A percentile compares a stretch with the other conserved stretches of the same genome.
These are phyloP conservation scores for Sphyrna mokarran DNA, from an alignment of 2,113 vertebrate genomes.

Conservation along the genomic window DNA sequence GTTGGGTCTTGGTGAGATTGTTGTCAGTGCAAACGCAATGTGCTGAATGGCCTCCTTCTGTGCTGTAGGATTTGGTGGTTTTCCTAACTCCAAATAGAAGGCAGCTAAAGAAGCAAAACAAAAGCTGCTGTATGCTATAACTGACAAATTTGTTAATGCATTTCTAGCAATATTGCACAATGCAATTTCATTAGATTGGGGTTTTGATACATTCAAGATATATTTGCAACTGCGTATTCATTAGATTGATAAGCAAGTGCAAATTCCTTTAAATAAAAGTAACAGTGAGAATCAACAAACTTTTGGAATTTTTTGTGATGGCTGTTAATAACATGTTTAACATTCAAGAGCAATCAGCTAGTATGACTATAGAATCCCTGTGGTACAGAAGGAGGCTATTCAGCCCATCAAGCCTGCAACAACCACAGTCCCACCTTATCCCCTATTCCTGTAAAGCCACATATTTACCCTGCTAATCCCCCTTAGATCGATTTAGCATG, in stretches of 20 bases:
- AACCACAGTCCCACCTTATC: no score
- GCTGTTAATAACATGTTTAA: not conserved
- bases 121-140: not conserved
- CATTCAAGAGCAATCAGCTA: not conserved
- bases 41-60: no score
- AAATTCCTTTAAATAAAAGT: not conserved
- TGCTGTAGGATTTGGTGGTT: no score
- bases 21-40: no score
- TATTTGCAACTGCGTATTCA: not conserved
- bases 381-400: no score
- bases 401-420: no score
- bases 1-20: no score
- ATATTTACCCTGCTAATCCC: no score
- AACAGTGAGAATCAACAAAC: not conserved
- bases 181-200: not conserved
- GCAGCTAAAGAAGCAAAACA: not conserved
- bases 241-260: not conserved
- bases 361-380: not conserved
- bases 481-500: no score
- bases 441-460: no score
- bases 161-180: not conserved
- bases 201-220: not conserved
- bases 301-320: not conserved
- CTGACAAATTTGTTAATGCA: not conserved
- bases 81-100: not conserved